Evolutionary conservation across 2,888 invertebrate genomes (phyloP), one percentile per base, ranked within the genome.

Genomic region (Eugnorisma glareosa): DNA sequence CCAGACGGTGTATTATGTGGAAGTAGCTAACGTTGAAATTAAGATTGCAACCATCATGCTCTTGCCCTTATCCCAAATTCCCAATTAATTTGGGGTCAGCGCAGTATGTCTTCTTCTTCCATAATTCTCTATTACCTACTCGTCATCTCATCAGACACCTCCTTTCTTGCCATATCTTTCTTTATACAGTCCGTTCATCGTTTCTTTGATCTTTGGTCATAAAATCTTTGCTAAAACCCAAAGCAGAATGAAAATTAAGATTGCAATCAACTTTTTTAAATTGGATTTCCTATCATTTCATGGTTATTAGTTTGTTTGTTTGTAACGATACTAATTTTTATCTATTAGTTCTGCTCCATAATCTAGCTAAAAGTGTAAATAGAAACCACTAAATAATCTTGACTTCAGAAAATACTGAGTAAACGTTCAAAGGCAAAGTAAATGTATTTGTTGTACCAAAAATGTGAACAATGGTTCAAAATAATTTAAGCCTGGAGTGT

Each of bases 401-500:
- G 0, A 31, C 43, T 43, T 73, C 15, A 59, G 24, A 74, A 45
- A 74, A 57, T 37, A 45, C 63, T n/a, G 21, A 63, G 37, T 37
- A 63, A n/a, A n/a, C 1, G 21, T 31, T 45, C 43, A 77, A 54
- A 66, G 18, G 13, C 45, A 67, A 45, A 28, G 7, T 37, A 35
- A 48, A 31, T 24, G 3, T 59, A 77, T 45, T 37, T 54, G 11
- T 76, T 67, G 31, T 40, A 59, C 78, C 13, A 48, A 67, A 77
- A 76, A 28, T 77, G 37, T 37, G 15, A 77, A 78, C 57, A 76
- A 76, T 77, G 67, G 37, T n/a, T 48, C 31, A 67, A 67, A 48
- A 68, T 78, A 1, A 79, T 48, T 68, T 51, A 59, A 68, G 21
- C 31, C 21, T 48, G 18, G 24, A 13, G 24, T 10, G 5, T 13